A percentile compares a stretch with the other conserved stretches of the same genome.
phyloP scores from a whole-genome alignment of 92 coral and sea anemone species.

The Diadumene lineata region DNA sequence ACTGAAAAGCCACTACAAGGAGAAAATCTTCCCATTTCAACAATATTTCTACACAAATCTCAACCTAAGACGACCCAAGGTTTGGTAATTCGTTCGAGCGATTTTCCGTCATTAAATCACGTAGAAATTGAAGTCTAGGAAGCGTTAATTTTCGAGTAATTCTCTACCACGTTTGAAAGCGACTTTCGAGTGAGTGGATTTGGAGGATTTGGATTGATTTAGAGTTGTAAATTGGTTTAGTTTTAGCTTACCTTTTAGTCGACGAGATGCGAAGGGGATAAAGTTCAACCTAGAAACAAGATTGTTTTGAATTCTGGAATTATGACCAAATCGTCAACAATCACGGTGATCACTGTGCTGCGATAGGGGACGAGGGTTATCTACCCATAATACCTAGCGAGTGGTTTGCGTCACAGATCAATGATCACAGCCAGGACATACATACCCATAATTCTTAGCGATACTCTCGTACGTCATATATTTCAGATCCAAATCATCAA shows the following conservation, averaged over 20 bases:
- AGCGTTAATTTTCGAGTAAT: not conserved
- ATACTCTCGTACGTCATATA: not conserved
- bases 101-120: not conserved
- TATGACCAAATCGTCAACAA: constrained; percentile 69
- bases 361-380: constrained; percentile 20
- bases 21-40: not conserved
- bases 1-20: not conserved
- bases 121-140: not conserved
- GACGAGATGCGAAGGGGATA: constrained; percentile 32
- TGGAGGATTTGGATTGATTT: not conserved
- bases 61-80: not conserved
- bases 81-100: too few relatives aligned
- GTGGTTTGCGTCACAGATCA: constrained; percentile 13
- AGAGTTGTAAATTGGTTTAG: not conserved
- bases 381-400: constrained; percentile 24
- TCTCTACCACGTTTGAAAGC: constrained; percentile 15
- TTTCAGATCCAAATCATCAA: too few relatives aligned
- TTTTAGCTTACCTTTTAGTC: constrained; percentile 28
- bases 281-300: constrained; percentile 24
- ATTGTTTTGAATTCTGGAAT: constrained; percentile 71
- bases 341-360: constrained; percentile 12
- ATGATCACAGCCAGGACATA: not conserved
- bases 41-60: not conserved
- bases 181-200: constrained; percentile 19
- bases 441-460: not conserved